phyloP scores from a whole-genome alignment of 2,888 invertebrate genomes.

The Phasia obesa region DNA sequence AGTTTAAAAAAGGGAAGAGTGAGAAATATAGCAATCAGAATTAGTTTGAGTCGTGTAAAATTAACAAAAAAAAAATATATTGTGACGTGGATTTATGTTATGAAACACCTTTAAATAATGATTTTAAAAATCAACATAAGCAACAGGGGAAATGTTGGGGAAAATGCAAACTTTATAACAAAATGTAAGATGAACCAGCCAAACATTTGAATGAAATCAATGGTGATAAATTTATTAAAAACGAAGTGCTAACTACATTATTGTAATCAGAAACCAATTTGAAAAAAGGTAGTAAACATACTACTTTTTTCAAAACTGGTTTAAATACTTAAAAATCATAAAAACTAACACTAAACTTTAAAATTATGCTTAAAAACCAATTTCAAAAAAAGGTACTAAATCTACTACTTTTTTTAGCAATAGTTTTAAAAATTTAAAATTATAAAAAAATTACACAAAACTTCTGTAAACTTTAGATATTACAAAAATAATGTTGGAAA shows the following conservation, averaged over 20 bases:
- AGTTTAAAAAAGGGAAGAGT: neutral
- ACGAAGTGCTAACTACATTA: no score
- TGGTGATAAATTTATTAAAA: neutral
- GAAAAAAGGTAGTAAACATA: no score
- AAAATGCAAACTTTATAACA: neutral
- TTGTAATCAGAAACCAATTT: no score
- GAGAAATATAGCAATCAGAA: constrained; percentile 15
- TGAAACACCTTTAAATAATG: constrained; percentile 50
- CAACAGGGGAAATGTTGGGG: neutral
- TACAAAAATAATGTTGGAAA: no score
- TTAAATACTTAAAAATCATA: neutral
- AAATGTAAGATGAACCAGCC: neutral
- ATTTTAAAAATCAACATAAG: constrained; percentile 23
- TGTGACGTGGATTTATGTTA: constrained; percentile 60
- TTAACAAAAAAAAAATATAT: constrained; percentile 57
- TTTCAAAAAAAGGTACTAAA: neutral
- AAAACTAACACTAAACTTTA: neutral
- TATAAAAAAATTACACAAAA: neutral
- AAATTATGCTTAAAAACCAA: no score
- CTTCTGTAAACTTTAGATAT: neutral
- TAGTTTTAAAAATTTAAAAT: no score
- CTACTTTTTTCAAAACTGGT: no score
- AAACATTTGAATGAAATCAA: neutral
- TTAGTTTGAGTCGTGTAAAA: constrained; percentile 22
- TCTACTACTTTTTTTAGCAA: neutral